Percentiles rank a stretch among this genome's conserved stretches.
Conservation (phyloP, 1,140 invertebrate genomes). For the Trinorchestia longiramus region DNA sequence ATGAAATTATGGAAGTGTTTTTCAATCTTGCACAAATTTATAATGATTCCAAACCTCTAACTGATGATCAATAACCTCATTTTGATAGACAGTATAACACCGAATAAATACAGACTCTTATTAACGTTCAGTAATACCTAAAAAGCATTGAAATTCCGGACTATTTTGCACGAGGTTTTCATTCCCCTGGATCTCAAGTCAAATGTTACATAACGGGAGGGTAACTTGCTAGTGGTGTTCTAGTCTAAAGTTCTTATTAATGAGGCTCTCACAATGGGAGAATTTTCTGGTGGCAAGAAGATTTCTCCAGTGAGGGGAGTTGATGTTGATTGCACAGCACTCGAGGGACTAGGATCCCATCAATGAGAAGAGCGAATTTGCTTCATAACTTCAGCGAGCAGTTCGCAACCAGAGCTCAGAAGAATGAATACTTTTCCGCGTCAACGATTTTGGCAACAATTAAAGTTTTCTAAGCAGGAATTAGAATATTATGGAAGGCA, state of each 20-base stretch:
- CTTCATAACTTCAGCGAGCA: not conserved
- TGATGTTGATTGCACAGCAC: constrained; percentile 26
- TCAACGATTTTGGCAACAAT: not conserved
- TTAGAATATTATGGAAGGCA: too few relatives aligned
- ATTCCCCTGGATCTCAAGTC: not conserved
- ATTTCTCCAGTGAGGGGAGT: not conserved
- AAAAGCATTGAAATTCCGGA: too few relatives aligned
- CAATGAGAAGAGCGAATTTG: not conserved
- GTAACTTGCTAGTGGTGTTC: not conserved
- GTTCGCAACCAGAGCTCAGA: not conserved
- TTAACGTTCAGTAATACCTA: too few relatives aligned
- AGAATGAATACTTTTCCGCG: not conserved
- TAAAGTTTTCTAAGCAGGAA: too few relatives aligned
- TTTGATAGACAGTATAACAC: too few relatives aligned
- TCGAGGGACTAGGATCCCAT: constrained; percentile 21
- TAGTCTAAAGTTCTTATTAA: constrained; percentile 16
- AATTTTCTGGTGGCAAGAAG: not conserved
- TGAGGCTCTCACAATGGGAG: not conserved
- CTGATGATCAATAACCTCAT: too few relatives aligned
- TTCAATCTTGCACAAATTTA: too few relatives aligned
- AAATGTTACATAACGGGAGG: not conserved
- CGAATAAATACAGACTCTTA: too few relatives aligned
- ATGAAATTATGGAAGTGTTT: too few relatives aligned
- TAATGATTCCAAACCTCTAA: too few relatives aligned
- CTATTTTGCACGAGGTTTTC: not conserved